phyloP scores from a whole-genome alignment of 1,140 invertebrate genomes.

The Drosophila ogumai region DNA sequence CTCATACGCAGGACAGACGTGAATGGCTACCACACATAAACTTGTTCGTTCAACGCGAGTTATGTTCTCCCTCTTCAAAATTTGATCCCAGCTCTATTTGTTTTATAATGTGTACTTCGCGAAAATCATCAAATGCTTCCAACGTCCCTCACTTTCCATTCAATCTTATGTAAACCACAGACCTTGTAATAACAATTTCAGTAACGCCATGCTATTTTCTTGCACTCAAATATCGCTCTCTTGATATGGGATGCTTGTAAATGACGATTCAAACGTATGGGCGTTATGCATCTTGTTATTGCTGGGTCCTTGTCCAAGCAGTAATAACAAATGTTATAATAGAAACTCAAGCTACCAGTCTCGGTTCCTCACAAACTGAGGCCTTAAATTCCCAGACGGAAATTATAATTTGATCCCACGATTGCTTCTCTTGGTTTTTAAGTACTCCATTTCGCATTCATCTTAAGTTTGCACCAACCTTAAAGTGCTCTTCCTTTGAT shows the following conservation, averaged over 20 bases:
- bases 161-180: conserved; percentile 3
- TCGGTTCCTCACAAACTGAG: conserved; percentile 3
- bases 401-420: conserved; percentile 34
- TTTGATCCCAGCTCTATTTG: conserved; percentile 19
- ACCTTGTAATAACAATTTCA: background rate
- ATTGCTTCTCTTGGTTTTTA: conserved; percentile 71
- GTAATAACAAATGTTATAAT: background rate
- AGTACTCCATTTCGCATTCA: conserved; percentile 34
- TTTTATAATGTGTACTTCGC: conserved; percentile 54
- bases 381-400: conserved; percentile 6
- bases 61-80: conserved; percentile 17
- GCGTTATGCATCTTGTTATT: background rate
- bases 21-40: conserved; percentile 54
- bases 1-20: conserved; percentile 29
- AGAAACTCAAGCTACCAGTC: background rate
- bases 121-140: conserved; percentile 81
- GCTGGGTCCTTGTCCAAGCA: background rate
- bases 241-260: background rate
- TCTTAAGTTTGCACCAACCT: conserved; percentile 24
- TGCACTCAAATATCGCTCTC: background rate
- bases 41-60: conserved; percentile 47
- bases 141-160: conserved; percentile 22
- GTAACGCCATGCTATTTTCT: background rate
- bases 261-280: background rate
- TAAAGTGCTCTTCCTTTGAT: conserved; percentile 26